Base-by-base conservation (phyloP, 2,113 vertebrate genomes). In the Recurvirostra avosetta region DNA sequence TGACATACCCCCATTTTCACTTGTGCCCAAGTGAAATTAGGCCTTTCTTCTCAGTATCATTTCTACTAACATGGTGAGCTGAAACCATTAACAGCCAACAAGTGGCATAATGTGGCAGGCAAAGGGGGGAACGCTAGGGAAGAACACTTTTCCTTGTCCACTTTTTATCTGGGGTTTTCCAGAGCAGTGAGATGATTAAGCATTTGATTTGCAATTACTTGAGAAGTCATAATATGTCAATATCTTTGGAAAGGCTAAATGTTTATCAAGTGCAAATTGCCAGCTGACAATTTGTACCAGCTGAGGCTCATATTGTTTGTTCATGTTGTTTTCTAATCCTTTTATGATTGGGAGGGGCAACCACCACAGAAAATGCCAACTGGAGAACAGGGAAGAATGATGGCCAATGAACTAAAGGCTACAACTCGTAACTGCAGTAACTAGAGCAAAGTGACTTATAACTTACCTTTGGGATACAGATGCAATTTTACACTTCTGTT, bases 241-340 rank as follows among this genome's bases (percentile, higher is more conserved):
- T 73, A 29, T 26, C 22, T 93, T 91, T 65, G 43, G 30, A 88
- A 88, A 95, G n/a, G 29, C 38, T 47, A 74, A 58, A 88, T 83
- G 38, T 80, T 94, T 86, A 56, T 65, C 30, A 49, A 76, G 52
- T 18, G 16, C 59, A 70, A 88, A 86, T 77, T 95, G n/a, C 47
- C 88, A 90, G 74, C 32, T 81, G 52, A 84, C 38, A 49, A 21
- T 89, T 41, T 87, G 53, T 71, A 41, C 49, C 65, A 86, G n/a
- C 29, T 92, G 68, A 86, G 34, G 52, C 36, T 78, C 13, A 18
- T 86, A 53, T 34, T 89, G 58, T 84, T 93, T 93, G 62, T 78
- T 84, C 73, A 22, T 58, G 19, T 49, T 86, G 40, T 72, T 78
- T 91, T 96, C 56, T 38, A 87, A 71, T 75, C 55, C 30, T 78